phyloP scores from a whole-genome alignment of 2,797 vertebrate species.

The Hemitrygon akajei region DNA sequence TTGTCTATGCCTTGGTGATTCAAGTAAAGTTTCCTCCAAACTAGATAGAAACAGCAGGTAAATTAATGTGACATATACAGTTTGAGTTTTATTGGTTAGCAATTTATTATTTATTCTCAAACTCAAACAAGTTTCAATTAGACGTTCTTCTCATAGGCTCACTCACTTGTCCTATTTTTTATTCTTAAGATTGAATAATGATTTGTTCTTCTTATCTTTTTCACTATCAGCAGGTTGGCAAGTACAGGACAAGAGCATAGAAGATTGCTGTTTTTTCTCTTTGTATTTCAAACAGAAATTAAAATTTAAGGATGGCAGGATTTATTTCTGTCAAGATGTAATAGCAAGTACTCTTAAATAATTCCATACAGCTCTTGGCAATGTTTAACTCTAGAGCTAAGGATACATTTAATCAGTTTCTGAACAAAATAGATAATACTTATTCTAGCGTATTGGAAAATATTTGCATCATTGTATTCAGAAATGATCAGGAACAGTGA shows the following conservation, averaged over 20 bases:
- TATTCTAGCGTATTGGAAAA: conserved; percentile 1
- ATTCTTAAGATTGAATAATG: neutral
- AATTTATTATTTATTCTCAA: neutral
- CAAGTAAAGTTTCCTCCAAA: no score
- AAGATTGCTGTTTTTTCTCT: neutral
- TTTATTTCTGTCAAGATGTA: no score
- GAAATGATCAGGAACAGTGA: no score
- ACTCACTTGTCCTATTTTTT: neutral
- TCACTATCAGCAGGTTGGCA: neutral
- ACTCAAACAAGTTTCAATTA: neutral
- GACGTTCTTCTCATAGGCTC: neutral
- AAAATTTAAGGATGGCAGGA: neutral
- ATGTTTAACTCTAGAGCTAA: no score
- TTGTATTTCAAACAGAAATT: neutral
- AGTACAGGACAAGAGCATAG: neutral
- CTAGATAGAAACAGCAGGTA: neutral
- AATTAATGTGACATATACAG: neutral
- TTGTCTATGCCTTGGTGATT: no score
- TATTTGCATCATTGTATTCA: neutral
- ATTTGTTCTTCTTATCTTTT: neutral
- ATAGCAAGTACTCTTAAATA: no score
- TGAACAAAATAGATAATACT: neutral
- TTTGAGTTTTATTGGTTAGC: neutral
- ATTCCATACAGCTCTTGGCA: no score
- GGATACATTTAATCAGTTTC: no score